Percentiles rank a stretch among this genome's conserved stretches.
Evolutionary conservation across 2,888 invertebrate genomes (phyloP).

Genomic region (Seladonia tumulorum): DNA sequence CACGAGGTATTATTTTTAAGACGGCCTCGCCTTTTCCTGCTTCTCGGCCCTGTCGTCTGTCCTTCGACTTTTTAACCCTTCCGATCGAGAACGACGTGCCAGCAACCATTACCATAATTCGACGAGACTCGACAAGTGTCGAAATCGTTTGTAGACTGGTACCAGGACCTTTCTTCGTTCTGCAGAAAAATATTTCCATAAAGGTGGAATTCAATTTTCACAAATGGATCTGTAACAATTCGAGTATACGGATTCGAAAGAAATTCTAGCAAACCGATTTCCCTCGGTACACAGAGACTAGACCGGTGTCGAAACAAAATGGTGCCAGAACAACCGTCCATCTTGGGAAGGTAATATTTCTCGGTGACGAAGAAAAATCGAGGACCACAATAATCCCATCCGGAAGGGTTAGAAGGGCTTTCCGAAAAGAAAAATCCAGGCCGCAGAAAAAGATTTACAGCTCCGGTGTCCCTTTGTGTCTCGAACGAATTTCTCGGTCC

Average conservation of each 20-base stretch:
- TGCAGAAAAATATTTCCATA: too few species aligned
- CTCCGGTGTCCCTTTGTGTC: conserved; percentile 20
- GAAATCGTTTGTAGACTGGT: too few species aligned
- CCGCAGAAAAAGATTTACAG: not conserved
- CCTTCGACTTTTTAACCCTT: not conserved
- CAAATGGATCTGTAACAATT: too few species aligned
- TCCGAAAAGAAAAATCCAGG: not conserved
- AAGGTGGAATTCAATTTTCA: too few species aligned
- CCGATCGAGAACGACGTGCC: not conserved
- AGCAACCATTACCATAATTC: too few species aligned
- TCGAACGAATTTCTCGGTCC: not conserved
- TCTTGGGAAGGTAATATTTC: not conserved
- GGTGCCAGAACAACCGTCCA: not conserved
- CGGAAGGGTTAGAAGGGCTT: not conserved
- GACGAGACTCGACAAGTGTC: too few species aligned
- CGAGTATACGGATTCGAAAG: too few species aligned
- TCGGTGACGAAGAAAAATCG: not conserved
- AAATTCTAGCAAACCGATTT: too few species aligned
- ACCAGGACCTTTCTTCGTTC: too few species aligned
- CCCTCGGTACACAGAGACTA: too few species aligned
- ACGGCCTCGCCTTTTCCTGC: not conserved
- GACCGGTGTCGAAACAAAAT: not conserved
- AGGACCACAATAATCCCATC: not conserved
- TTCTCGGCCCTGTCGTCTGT: too few species aligned
- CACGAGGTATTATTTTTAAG: not conserved